A percentile compares a stretch with the other conserved stretches of the same genome.
These are phyloP conservation scores for Trissolcus brochymenae DNA, from an alignment of 2,888 invertebrate species.

Conservation along the genomic window DNA sequence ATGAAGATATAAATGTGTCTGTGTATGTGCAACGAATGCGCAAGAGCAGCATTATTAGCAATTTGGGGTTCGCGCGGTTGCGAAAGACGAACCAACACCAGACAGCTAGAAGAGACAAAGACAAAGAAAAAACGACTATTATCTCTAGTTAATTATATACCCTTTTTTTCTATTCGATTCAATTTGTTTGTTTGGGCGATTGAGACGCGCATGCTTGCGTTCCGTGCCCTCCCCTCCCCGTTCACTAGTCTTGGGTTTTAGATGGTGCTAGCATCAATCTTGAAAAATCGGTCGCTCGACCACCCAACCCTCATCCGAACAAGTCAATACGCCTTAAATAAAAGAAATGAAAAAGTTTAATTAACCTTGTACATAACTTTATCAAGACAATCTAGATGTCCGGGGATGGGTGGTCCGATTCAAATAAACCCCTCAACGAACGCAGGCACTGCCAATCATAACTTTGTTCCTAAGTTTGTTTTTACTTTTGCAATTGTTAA, in stretches of 20 bases:
- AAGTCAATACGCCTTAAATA: constrained; percentile 51
- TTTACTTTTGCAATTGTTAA: constrained; percentile 6
- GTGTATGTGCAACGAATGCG: constrained; percentile 48
- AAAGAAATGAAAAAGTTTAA: constrained; percentile 35
- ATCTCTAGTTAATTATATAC: constrained; percentile 42
- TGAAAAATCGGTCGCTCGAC: constrained; percentile 23
- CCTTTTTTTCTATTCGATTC: constrained; percentile 14
- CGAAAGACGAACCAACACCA: constrained; percentile 11
- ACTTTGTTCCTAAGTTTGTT: constrained; percentile 7
- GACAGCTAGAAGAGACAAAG: constrained; percentile 15
- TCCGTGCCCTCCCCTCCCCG: constrained; percentile 18
- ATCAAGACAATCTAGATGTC: constrained; percentile 49
- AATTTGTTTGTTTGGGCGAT: constrained; percentile 29
- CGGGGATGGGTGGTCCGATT: constrained; percentile 49
- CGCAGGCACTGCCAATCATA: constrained; percentile 22
- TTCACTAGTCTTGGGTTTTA: constrained; percentile 37
- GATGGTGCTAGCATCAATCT: constrained; percentile 6
- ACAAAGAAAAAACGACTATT: constrained; percentile 15
- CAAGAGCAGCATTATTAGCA: constrained; percentile 40
- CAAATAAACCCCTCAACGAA: constrained; percentile 28
- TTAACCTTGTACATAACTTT: constrained; percentile 45
- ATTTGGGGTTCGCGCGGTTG: constrained; percentile 34
- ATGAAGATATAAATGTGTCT: constrained; percentile 54
- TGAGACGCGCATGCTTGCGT: constrained; percentile 58
- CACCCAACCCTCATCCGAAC: constrained; percentile 44